phyloP scores from a whole-genome alignment of 2,888 invertebrate genomes.

The Pseudococcus jackbeardsleyi region DNA sequence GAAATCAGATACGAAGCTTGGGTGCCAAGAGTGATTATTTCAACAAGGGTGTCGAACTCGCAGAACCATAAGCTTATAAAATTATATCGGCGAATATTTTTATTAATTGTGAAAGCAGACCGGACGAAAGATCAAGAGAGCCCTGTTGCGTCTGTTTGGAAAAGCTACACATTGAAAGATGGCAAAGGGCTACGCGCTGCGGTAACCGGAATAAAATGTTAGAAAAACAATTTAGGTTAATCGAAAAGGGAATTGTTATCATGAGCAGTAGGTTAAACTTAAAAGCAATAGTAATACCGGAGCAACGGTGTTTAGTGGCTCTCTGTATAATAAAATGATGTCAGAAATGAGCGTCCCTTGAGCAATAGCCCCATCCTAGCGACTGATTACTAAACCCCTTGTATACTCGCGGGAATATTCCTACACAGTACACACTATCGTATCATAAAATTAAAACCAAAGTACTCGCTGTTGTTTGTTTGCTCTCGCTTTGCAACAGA shows the following conservation, averaged over 20 bases:
- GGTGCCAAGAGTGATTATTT: not conserved
- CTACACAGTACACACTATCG: slow-evolving; percentile 43
- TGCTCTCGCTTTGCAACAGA: slow-evolving; percentile 43
- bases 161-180: not conserved
- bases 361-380: slow-evolving; percentile 53
- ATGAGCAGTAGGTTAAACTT: slow-evolving; percentile 48
- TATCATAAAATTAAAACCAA: slow-evolving; percentile 60
- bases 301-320: slow-evolving; percentile 62
- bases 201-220: slow-evolving; percentile 37
- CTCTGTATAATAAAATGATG: slow-evolving; percentile 61
- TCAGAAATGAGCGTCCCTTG: slow-evolving; percentile 62
- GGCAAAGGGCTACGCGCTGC: not conserved
- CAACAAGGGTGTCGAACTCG: slow-evolving; percentile 27
- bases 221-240: slow-evolving; percentile 63
- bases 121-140: not conserved
- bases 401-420: slow-evolving; percentile 59
- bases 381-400: slow-evolving; percentile 61
- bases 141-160: not conserved
- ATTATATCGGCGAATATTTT: slow-evolving; percentile 27
- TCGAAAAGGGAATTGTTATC: slow-evolving; percentile 58
- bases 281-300: slow-evolving; percentile 33
- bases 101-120: slow-evolving; percentile 38
- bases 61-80: slow-evolving; percentile 26
- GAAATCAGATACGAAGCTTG: not conserved
- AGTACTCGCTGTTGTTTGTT: slow-evolving; percentile 58